Evolutionary conservation across 2,888 invertebrate genomes (phyloP), one percentile per base, ranked within the genome.

Genomic region (Oithona nana): DNA sequence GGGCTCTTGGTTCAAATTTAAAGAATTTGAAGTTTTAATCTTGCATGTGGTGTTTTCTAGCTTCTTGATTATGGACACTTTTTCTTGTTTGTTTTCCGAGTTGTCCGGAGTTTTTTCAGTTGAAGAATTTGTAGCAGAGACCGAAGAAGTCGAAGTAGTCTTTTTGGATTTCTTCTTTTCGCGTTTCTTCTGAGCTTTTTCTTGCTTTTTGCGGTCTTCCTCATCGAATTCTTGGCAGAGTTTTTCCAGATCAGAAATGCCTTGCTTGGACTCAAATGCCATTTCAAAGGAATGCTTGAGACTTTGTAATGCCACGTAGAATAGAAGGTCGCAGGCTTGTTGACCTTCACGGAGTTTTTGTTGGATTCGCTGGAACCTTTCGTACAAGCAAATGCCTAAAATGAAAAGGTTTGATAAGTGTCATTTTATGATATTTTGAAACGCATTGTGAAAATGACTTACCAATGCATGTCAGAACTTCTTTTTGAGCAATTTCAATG

Each of bases 401-500:
- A n/a, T n/a, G n/a, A n/a, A n/a, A n/a, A n/a, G n/a, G n/a, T n/a
- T n/a, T n/a, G n/a, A n/a, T n/a, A n/a, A n/a, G n/a, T n/a, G n/a
- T n/a, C n/a, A n/a, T n/a, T n/a, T n/a, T n/a, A n/a, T n/a, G n/a
- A n/a, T n/a, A n/a, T n/a, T n/a, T n/a, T n/a, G n/a, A n/a, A n/a
- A n/a, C n/a, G n/a, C n/a, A n/a, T n/a, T n/a, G n/a, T n/a, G n/a
- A n/a, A n/a, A n/a, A n/a, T n/a, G n/a, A n/a, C n/a, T n/a, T n/a
- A n/a, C n/a, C 93, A 65, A 94, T 80, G 73, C 93, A 94, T 11
- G 90, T 92, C 66, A 94, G 78, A 63, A 94, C 92, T 76, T 94
- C 93, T 75, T 93, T 92, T 75, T 94, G 93, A 68, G 93, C 93
- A 67, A 92, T 89, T 77, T 93, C 93, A 68, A 94, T 75, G n/a